Evolutionary conservation across 2,888 invertebrate species (phyloP).

Genomic region (Phyto melanocephala): DNA sequence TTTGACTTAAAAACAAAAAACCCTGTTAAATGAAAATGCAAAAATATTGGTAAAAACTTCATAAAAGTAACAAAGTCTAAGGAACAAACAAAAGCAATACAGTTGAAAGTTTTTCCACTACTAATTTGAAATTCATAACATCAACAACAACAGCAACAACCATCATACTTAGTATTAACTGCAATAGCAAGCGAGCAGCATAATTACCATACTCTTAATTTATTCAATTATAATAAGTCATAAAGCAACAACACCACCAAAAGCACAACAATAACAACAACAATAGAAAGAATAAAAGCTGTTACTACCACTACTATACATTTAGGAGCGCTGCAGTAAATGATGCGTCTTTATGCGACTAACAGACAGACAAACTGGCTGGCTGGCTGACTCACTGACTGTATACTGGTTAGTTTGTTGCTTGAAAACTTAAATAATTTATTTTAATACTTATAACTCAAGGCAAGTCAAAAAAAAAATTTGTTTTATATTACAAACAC

Average conservation of each 20-base stretch:
- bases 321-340: conserved; percentile 32
- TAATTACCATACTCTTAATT: conserved; percentile 40
- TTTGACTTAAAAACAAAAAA: not conserved
- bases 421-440: conserved; percentile 39
- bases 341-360: conserved; percentile 50
- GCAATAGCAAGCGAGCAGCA: conserved; percentile 24
- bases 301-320: not conserved
- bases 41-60: not conserved
- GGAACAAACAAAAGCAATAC: not conserved
- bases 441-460: conserved; percentile 26
- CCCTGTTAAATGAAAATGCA: conserved; percentile 35
- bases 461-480: conserved; percentile 15
- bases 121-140: conserved; percentile 57
- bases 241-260: conserved; percentile 33
- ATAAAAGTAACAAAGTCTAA: not conserved
- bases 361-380: not conserved
- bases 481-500: not conserved
- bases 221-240: conserved; percentile 61
- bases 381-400: not conserved
- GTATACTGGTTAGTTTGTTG: not conserved
- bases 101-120: conserved; percentile 37
- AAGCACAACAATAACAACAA: not conserved
- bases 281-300: not conserved
- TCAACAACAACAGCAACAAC: conserved; percentile 26
- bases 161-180: not conserved